Conservation (phyloP, 2,113 vertebrate genomes). For the Delphinapterus leucas region DNA sequence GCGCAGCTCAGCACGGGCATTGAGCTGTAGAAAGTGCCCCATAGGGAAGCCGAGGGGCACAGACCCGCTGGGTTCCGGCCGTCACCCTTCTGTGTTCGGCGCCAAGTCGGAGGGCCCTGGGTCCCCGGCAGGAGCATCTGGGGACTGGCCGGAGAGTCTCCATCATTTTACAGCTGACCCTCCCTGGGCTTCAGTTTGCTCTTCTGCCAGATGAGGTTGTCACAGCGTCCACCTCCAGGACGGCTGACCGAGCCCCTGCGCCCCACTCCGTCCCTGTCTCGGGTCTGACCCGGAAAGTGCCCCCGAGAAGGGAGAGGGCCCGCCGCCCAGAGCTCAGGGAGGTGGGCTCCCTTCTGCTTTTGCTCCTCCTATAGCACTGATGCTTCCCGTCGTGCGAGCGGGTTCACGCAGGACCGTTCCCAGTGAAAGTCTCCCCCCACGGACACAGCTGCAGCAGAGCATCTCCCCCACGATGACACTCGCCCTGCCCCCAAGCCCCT, state of each 20-base stretch:
- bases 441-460: too few species aligned
- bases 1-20: not conserved
- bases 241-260: accelerated
- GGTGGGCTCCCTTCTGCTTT: too few species aligned
- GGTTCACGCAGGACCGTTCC: not conserved
- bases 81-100: accelerated
- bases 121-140: not conserved
- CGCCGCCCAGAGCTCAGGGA: not conserved
- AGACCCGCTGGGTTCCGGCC: accelerated
- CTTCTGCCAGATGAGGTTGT: not conserved
- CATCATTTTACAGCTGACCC: too few species aligned
- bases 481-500: accelerated
- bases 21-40: not conserved
- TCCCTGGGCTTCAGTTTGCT: not conserved
- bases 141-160: not conserved
- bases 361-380: too few species aligned
- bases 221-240: not conserved
- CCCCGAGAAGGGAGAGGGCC: not conserved
- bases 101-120: not conserved
- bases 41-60: not conserved
- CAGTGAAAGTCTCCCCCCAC: not conserved
- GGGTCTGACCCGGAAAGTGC: not conserved
- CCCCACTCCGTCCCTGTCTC: accelerated
- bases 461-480: not conserved
- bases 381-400: not conserved